phyloP scores from a whole-genome alignment of 2,113 vertebrate species.

The Lepisosteus oculatus region DNA sequence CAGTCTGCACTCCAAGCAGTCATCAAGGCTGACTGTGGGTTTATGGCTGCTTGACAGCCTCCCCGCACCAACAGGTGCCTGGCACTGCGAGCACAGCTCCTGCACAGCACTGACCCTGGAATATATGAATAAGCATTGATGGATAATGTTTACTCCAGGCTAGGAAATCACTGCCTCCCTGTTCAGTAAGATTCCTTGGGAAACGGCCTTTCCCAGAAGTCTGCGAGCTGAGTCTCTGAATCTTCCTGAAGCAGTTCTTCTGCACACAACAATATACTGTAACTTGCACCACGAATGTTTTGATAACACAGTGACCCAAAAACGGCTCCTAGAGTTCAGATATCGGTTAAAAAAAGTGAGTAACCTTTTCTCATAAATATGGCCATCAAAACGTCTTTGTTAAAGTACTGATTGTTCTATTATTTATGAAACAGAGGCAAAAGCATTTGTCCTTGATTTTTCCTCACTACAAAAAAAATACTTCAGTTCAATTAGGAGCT shows the following conservation, averaged over 20 bases:
- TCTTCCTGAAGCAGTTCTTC: not conserved
- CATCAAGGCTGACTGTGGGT: constrained; percentile 53
- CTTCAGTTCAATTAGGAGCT: no score
- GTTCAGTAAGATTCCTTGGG: constrained; percentile 59
- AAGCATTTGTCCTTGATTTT: no score
- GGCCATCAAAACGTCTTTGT: no score
- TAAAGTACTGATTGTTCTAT: no score
- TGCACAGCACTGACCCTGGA: constrained; percentile 55
- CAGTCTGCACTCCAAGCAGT: constrained; percentile 52
- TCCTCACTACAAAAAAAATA: no score
- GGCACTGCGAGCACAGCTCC: constrained; percentile 62
- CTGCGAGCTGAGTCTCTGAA: not conserved
- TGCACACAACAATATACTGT: no score
- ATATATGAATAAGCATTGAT: constrained; percentile 57
- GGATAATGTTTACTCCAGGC: constrained; percentile 51
- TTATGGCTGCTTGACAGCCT: constrained; percentile 58
- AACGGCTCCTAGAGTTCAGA: no score
- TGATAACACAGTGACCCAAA: no score
- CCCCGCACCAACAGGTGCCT: constrained; percentile 73
- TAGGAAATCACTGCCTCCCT: constrained; percentile 50
- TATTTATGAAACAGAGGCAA: no score
- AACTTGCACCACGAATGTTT: no score
- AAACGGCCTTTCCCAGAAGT: not conserved
- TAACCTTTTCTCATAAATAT: no score
- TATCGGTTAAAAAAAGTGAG: no score